Percentiles rank a stretch among this genome's conserved stretches.
phyloP scores from a whole-genome alignment of 37 sponge, comb jelly and placozoan genomes.

The Beroe ovata region DNA sequence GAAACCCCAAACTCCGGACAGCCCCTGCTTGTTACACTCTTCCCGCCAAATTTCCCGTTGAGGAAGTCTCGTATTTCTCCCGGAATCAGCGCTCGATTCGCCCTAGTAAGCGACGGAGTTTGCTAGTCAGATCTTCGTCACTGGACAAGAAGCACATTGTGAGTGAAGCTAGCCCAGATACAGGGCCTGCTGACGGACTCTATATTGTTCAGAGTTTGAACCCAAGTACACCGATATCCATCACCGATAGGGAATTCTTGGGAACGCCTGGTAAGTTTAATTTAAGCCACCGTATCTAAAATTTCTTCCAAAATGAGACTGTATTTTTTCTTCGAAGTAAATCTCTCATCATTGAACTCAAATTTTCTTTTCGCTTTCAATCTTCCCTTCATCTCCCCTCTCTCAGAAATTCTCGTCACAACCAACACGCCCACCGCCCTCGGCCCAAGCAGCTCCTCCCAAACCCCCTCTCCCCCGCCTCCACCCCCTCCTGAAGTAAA shows the following conservation, averaged over 20 bases:
- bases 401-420: conserved; percentile 32
- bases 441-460: background rate
- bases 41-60: background rate
- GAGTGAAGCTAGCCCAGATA: background rate
- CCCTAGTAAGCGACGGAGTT: conserved; percentile 7
- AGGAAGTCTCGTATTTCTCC: conserved; percentile 1
- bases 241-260: conserved; percentile 14
- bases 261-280: conserved; percentile 11
- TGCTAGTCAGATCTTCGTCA: conserved; percentile 25
- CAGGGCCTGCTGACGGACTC: background rate
- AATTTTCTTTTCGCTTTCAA: too few relatives aligned
- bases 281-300: too few relatives aligned
- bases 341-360: too few relatives aligned
- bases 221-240: background rate
- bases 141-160: conserved; percentile 21
- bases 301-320: too few relatives aligned
- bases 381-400: background rate
- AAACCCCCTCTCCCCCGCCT: background rate
- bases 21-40: background rate
- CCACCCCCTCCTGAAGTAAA: background rate
- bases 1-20: background rate
- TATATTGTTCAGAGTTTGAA: conserved; percentile 7
- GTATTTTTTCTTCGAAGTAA: too few relatives aligned
- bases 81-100: conserved; percentile 35
- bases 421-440: background rate